Percentiles rank a stretch among this genome's conserved stretches.
Evolutionary conservation across 2,113 vertebrate genomes (phyloP).

Genomic region (Gavia stellata): DNA sequence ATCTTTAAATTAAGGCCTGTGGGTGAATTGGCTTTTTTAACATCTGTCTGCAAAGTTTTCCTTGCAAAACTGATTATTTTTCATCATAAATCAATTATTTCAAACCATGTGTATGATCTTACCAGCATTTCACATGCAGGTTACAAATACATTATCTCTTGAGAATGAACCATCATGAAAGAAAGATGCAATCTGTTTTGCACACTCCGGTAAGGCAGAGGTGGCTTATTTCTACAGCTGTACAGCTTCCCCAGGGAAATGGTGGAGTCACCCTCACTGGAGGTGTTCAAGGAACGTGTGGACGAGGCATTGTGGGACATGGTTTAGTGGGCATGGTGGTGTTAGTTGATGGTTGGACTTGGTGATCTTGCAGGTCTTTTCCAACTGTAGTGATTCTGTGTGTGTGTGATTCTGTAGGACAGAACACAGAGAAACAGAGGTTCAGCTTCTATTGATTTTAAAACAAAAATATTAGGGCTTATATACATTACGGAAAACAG

Average conservation of each 20-base stretch:
- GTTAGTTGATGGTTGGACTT: too few species aligned
- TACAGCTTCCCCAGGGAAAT: too few species aligned
- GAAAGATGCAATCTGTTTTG: not conserved
- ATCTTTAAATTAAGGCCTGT: not conserved
- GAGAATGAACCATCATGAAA: fast-evolving
- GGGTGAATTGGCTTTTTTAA: not conserved
- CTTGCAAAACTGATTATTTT: not conserved
- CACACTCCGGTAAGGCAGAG: not conserved
- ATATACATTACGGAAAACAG: not conserved
- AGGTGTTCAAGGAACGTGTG: too few species aligned
- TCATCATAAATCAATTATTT: not conserved
- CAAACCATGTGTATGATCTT: not conserved
- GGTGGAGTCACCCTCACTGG: too few species aligned
- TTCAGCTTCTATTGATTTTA: not conserved
- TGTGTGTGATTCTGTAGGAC: too few species aligned
- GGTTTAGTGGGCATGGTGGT: too few species aligned
- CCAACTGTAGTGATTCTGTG: too few species aligned
- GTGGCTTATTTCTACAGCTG: not conserved
- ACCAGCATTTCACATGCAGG: not conserved
- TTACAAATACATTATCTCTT: not conserved
- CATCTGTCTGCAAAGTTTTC: not conserved
- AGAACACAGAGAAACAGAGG: not conserved
- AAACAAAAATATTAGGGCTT: not conserved
- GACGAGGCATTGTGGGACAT: too few species aligned
- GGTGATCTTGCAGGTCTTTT: too few species aligned